Evolutionary conservation across 2,113 vertebrate species (phyloP).

Genomic region (Chrysemys picta): DNA sequence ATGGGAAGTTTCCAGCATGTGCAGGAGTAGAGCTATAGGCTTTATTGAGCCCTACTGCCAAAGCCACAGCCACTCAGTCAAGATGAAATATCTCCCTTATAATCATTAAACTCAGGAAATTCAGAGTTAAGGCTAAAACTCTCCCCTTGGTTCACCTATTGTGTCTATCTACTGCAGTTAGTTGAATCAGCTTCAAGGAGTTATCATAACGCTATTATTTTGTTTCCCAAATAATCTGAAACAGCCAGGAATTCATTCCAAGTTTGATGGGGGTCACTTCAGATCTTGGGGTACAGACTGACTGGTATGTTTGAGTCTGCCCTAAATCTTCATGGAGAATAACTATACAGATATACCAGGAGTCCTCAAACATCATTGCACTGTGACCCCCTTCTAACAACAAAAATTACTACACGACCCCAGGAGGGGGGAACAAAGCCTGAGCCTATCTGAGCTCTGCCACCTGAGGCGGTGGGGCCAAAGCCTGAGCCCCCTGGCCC

Average conservation of each 20-base stretch:
- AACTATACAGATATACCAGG: accelerated
- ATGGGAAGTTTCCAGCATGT: background rate
- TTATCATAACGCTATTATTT: conserved; percentile 71
- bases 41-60: background rate
- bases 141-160: conserved; percentile 2
- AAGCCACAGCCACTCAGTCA: background rate
- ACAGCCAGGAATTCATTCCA: conserved; percentile 56
- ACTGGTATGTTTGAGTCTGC: conserved; percentile 53
- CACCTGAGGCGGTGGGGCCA: no score
- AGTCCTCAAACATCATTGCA: no score
- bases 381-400: no score
- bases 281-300: conserved; percentile 65
- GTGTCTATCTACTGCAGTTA: conserved; percentile 65
- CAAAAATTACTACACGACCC: no score
- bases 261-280: conserved; percentile 72
- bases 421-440: no score
- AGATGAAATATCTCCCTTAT: background rate
- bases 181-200: conserved; percentile 53
- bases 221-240: conserved; percentile 57
- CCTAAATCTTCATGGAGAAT: conserved; percentile 52
- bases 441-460: no score
- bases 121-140: conserved; percentile 61
- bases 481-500: no score
- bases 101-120: background rate
- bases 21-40: background rate